These are phyloP conservation scores for Acropora yongei DNA, from an alignment of 64 coral and sea anemone species.

Conservation along the genomic window DNA sequence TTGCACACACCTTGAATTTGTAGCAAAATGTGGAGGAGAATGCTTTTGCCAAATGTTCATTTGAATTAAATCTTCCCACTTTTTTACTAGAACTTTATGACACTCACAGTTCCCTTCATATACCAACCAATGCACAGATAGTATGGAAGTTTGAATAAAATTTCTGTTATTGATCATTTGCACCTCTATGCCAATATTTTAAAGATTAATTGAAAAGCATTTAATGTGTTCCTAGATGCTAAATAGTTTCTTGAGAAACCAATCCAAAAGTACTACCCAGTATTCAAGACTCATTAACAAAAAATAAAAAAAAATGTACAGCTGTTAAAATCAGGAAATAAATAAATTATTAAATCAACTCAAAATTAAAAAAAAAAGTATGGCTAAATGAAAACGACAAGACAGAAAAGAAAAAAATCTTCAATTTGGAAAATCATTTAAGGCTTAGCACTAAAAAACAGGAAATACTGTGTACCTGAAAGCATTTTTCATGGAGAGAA, in stretches of 20 bases:
- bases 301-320: too few relatives aligned
- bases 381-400: too few relatives aligned
- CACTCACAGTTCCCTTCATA: neutral
- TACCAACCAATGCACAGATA: too few relatives aligned
- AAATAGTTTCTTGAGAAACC: too few relatives aligned
- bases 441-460: too few relatives aligned
- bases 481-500: neutral
- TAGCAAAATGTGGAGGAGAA: neutral
- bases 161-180: neutral
- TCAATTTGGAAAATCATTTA: too few relatives aligned
- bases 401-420: too few relatives aligned
- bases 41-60: neutral
- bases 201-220: neutral
- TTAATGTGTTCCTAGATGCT: neutral
- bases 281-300: too few relatives aligned
- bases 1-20: constrained; percentile 22
- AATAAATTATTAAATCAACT: neutral
- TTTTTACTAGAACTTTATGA: neutral
- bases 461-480: too few relatives aligned
- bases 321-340: too few relatives aligned
- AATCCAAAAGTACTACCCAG: too few relatives aligned
- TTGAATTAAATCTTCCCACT: neutral
- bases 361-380: neutral
- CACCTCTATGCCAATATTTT: neutral
- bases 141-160: neutral